Conservation (phyloP, 1,140 invertebrate species). For the Cardiocondyla obscurior region DNA sequence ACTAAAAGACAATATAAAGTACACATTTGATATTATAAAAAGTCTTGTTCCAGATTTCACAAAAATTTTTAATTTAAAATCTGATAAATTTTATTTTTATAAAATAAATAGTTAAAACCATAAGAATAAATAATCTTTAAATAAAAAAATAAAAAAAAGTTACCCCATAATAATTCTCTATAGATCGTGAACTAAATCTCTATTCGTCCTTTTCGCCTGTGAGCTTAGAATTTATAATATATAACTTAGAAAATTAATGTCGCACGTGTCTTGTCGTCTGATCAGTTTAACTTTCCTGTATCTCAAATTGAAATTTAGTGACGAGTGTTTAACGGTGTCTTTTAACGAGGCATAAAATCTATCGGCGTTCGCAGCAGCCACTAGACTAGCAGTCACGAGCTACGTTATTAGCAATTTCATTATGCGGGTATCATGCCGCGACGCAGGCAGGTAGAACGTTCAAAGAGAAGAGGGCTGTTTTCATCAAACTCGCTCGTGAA, state of each 20-base stretch:
- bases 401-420: constrained; percentile 45
- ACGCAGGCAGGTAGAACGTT: not conserved
- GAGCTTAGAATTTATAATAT: too few relatives aligned
- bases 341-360: constrained; percentile 48
- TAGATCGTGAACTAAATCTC: not conserved
- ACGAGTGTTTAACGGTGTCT: not conserved
- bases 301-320: constrained; percentile 25
- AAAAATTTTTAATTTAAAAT: not conserved
- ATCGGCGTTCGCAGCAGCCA: constrained; percentile 1
- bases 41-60: not conserved
- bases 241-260: not conserved
- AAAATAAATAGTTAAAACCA: not conserved
- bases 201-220: too few relatives aligned
- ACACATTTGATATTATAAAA: not conserved
- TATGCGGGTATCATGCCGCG: not conserved
- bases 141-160: not conserved
- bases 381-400: not conserved
- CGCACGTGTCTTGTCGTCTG: not conserved
- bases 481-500: constrained; percentile 4
- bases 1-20: too few relatives aligned
- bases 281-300: not conserved
- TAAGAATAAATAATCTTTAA: not conserved
- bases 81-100: not conserved
- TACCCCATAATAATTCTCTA: too few relatives aligned
- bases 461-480: not conserved